Base-by-base conservation (phyloP, 2,888 invertebrate genomes). In the Hipparchia sbordonii region DNA sequence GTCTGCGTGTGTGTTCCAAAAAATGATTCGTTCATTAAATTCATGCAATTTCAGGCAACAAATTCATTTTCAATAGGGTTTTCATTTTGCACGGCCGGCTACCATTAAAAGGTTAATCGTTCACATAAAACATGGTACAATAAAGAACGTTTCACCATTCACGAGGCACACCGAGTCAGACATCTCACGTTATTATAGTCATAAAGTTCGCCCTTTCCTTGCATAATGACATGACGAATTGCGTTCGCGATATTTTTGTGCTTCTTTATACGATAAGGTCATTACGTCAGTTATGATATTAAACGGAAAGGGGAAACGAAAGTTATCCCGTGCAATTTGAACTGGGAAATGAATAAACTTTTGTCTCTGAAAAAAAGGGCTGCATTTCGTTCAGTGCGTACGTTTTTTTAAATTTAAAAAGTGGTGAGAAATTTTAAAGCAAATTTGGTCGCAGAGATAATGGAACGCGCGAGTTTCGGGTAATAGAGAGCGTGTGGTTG, bases 141-240 rank as follows among this genome's bases (percentile, higher is more conserved):
- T 93, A 91, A 91, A 91, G 92, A 90, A 88, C 88, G 84, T 87
- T 90, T 87, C 86, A 85, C 88, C 87, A 89, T 92, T 92, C 91
- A 89, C 84, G 87, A 88, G 87, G 84, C 89, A 83, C 86, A 87
- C 86, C 86, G 86, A 90, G 88, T 89, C 92, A 90, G 90, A 92
- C 89, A 92, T 93, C 92, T 93, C 91, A 79, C 90, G 92, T 92
- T 93, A 93, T 93, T 92, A 92, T 91, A 89, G 89, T 90, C 93
- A 91, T 93, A 92, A 93, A 93, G 89, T 90, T 90, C 87, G 92
- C 91, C 92, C 91, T 93, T 92, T 90, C 89, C 91, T 88, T 93
- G 93, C 92, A 93, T 93, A 93, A 93, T 93, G 91, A 92, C 90
- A 92, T 92, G 92, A 93, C 91, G 92, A 91, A 93, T 92, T 91